phyloP scores from a whole-genome alignment of 2,888 invertebrate species.

The Agonopterix heracliana region DNA sequence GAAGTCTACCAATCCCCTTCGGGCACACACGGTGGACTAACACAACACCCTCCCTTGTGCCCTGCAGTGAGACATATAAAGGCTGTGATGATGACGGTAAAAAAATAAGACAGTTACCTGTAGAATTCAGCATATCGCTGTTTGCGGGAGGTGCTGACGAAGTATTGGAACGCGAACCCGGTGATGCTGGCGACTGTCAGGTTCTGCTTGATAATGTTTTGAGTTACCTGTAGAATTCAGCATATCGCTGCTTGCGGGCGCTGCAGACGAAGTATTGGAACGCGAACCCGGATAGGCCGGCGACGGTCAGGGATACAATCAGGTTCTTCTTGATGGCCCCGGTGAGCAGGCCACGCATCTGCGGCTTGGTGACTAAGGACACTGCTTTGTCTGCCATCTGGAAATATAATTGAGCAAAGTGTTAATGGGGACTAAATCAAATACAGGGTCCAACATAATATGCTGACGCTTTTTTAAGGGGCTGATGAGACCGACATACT shows the following conservation, averaged over 20 bases:
- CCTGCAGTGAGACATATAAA: too few relatives aligned
- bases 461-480: too few relatives aligned
- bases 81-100: background rate
- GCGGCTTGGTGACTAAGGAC: slow-evolving; percentile 67
- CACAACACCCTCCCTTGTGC: too few relatives aligned
- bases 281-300: slow-evolving; percentile 67
- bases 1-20: too few relatives aligned
- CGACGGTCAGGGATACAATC: slow-evolving; percentile 64
- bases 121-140: slow-evolving; percentile 86
- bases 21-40: too few relatives aligned
- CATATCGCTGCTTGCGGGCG: slow-evolving; percentile 80
- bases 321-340: slow-evolving; percentile 80
- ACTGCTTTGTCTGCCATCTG: slow-evolving; percentile 69
- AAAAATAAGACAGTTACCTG: slow-evolving; percentile 78
- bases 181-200: too few relatives aligned
- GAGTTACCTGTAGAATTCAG: slow-evolving; percentile 88
- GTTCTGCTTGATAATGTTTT: too few relatives aligned
- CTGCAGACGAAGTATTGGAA: slow-evolving; percentile 76
- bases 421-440: background rate
- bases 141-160: slow-evolving; percentile 78
- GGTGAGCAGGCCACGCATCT: slow-evolving; percentile 82
- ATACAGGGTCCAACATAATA: too few relatives aligned
- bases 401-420: background rate
- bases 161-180: slow-evolving; percentile 72
- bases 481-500: too few relatives aligned